Base-by-base conservation (phyloP, 2,113 vertebrate genomes). In the Ciconia stormi region DNA sequence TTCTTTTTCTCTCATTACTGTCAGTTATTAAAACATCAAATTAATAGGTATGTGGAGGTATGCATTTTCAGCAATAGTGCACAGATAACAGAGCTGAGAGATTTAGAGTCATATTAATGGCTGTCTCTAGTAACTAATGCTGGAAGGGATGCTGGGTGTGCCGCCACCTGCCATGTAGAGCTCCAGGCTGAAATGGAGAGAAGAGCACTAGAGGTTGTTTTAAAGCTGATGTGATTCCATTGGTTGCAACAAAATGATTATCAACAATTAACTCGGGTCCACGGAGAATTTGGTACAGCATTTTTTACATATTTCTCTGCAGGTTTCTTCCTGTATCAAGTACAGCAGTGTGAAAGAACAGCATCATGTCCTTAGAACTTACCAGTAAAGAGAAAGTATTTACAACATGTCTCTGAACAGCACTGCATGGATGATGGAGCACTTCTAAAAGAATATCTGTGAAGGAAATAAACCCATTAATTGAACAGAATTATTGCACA, bases 401-500 rank as follows among this genome's bases (percentile, higher is more conserved):
- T 96, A 86, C 78, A 91, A 4, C 69, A 14, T 77, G 81, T 92
- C 91, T 95, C 82, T 94, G 78, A 93, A 59, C 69, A 95, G 49
- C 82, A 66, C 52, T 96, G 72, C 91, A 83, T 72, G 96, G 93
- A 79, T 95, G 95, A 93, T 96, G 65, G 89, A 96, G 47, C 85
- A 55, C 88, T 95, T 97, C 80, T 86, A 63, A 96, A 95, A 91
- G 82, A 84, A 63, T 97, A 94, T 89, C 94, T 93, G 56, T 78
- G 95, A 92, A 93, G 95, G 93, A 95, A 97, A 96, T 94, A 97
- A 97, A 93, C 65, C 74, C 90, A 97, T 96, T 97, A 97, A 95
- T 96, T 97, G 96, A 96, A 93, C 82, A 93, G 91, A 95, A 96
- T 97, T 97, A 95, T 89, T 93, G 87, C 32, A 12, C 79, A 88